Conservation (phyloP, 1,140 invertebrate species). For the Sarcophaga bullata region DNA sequence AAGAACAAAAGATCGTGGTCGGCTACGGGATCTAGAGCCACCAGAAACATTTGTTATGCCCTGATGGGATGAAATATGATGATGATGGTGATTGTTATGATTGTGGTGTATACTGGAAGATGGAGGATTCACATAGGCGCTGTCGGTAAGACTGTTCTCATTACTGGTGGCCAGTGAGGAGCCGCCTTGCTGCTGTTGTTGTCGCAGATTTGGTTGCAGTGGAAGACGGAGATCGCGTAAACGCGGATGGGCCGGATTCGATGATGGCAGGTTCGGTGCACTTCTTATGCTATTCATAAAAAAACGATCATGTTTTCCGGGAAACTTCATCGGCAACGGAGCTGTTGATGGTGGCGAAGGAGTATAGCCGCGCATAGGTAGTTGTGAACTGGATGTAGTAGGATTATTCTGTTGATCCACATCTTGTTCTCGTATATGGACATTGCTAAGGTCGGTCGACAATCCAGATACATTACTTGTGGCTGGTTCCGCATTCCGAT, state of each 20-base stretch:
- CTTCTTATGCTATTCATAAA: slow-evolving; percentile 81
- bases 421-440: slow-evolving; percentile 71
- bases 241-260: slow-evolving; percentile 74
- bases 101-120: slow-evolving; percentile 53
- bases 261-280: slow-evolving; percentile 78
- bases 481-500: slow-evolving; percentile 41
- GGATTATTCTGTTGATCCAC: slow-evolving; percentile 53
- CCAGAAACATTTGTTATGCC: slow-evolving; percentile 30
- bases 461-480: slow-evolving; percentile 66
- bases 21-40: slow-evolving; percentile 47
- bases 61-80: slow-evolving; percentile 47
- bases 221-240: slow-evolving; percentile 74
- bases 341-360: slow-evolving; percentile 83
- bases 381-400: slow-evolving; percentile 64
- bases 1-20: slow-evolving; percentile 62
- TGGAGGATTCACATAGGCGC: slow-evolving; percentile 63
- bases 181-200: slow-evolving; percentile 65
- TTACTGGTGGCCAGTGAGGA: slow-evolving; percentile 66
- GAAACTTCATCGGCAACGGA: slow-evolving; percentile 81
- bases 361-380: slow-evolving; percentile 71
- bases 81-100: slow-evolving; percentile 45
- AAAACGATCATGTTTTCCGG: slow-evolving; percentile 71
- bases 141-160: slow-evolving; percentile 71
- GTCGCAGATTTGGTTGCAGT: slow-evolving; percentile 72
- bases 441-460: slow-evolving; percentile 72